Evolutionary conservation across 1,140 invertebrate genomes (phyloP).

Genomic region (Kradibia gibbosae): DNA sequence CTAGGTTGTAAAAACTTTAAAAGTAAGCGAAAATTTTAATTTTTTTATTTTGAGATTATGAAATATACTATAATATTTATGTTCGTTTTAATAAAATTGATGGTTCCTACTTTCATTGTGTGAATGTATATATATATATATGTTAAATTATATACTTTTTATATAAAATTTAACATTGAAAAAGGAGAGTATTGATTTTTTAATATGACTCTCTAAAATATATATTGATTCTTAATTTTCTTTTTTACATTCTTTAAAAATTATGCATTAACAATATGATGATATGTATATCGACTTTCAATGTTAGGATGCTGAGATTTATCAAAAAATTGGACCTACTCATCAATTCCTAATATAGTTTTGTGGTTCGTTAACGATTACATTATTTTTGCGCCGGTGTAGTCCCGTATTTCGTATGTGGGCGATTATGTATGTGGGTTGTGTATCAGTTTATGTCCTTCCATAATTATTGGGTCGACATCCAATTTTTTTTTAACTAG

Average conservation of each 20-base stretch:
- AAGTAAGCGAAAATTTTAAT: too few relatives aligned
- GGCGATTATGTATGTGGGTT: neutral
- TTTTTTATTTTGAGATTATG: too few relatives aligned
- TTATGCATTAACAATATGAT: neutral
- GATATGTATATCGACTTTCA: neutral
- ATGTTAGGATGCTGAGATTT: neutral
- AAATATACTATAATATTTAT: too few relatives aligned
- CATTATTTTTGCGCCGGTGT: neutral
- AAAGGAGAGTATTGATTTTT: too few relatives aligned
- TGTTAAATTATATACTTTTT: too few relatives aligned
- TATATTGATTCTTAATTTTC: neutral
- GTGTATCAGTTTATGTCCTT: neutral
- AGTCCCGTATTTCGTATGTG: neutral
- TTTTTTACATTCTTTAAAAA: neutral
- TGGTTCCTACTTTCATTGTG: too few relatives aligned
- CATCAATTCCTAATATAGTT: neutral
- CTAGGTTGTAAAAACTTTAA: too few relatives aligned
- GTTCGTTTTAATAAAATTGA: too few relatives aligned
- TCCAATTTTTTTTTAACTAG: too few relatives aligned
- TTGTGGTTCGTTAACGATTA: conserved; percentile 12
- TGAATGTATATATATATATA: too few relatives aligned
- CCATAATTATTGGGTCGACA: neutral
- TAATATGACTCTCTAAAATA: too few relatives aligned
- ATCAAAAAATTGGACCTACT: neutral
- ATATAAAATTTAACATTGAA: too few relatives aligned